Percentiles rank a stretch among this genome's conserved stretches.
Evolutionary conservation across 2,113 vertebrate genomes (phyloP).

Genomic region (Hippocampus barbouri): DNA sequence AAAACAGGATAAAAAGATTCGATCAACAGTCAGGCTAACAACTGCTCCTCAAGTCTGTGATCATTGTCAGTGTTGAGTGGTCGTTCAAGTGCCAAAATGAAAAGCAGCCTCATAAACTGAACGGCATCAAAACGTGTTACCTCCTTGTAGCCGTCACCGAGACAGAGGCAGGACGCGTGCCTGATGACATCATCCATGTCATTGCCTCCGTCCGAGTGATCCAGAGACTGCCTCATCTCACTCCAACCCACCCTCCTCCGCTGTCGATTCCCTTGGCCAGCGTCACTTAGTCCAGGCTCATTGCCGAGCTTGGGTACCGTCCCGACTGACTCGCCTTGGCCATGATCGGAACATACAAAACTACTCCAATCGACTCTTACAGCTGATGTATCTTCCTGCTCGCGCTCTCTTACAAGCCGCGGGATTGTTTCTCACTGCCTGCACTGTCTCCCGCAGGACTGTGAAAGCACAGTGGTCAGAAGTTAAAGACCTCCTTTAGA

Average conservation of each 20-base stretch:
- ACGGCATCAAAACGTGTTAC: conserved; percentile 69
- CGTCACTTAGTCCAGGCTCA: conserved; percentile 25
- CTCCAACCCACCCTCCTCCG: conserved; percentile 15
- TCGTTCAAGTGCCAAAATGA: background rate
- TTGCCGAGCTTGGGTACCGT: conserved; percentile 29
- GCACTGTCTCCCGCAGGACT: conserved; percentile 34
- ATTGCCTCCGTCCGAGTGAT: conserved; percentile 68
- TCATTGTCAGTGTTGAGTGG: background rate
- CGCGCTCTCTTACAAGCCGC: conserved; percentile 39
- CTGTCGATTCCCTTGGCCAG: conserved; percentile 19
- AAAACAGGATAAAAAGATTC: too few species aligned
- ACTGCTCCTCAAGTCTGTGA: too few species aligned
- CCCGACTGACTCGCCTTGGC: conserved; percentile 3
- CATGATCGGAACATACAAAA: conserved; percentile 7
- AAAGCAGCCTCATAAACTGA: background rate
- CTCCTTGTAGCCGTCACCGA: conserved; percentile 85
- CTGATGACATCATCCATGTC: conserved; percentile 80
- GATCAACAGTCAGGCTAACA: background rate
- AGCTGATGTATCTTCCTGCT: conserved; percentile 13
- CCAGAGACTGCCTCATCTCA: conserved; percentile 42
- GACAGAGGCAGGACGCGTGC: conserved; percentile 71
- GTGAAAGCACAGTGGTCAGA: conserved; percentile 57
- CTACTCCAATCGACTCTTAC: conserved; percentile 11
- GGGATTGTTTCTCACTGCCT: conserved; percentile 13
- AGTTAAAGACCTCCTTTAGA: conserved; percentile 51